Evolutionary conservation across 2,113 vertebrate species (phyloP).

Genomic region (Monarcha castaneiventris): DNA sequence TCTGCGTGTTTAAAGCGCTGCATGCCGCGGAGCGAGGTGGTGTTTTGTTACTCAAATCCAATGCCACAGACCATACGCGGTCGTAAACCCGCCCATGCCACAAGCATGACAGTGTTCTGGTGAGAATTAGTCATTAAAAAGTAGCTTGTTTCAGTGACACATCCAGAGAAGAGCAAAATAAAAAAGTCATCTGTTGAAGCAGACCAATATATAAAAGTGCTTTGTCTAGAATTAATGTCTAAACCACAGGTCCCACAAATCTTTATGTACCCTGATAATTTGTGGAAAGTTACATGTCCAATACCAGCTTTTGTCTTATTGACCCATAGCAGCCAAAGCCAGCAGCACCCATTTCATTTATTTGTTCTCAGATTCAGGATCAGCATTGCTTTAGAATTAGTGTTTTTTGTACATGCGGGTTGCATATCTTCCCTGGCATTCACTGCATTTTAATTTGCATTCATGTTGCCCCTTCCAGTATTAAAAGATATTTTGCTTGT

Average conservation of each 20-base stretch:
- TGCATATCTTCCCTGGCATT: background rate
- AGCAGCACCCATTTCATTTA: background rate
- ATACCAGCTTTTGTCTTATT: background rate
- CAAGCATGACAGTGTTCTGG: fast-evolving
- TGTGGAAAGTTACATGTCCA: background rate
- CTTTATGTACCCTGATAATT: background rate
- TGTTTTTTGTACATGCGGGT: background rate
- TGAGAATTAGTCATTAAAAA: background rate
- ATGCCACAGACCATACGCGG: fast-evolving
- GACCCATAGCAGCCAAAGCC: background rate
- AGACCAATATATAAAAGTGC: background rate
- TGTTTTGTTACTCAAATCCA: background rate
- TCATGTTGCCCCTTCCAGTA: background rate
- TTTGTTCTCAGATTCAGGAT: background rate
- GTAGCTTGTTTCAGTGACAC: background rate
- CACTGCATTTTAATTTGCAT: background rate
- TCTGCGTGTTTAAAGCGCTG: background rate
- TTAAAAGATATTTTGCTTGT: background rate
- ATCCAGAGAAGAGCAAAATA: background rate
- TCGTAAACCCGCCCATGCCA: background rate
- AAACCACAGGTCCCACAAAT: background rate
- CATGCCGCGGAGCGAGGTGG: fast-evolving
- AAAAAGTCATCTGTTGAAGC: background rate
- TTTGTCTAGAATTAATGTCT: background rate
- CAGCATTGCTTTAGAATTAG: background rate